Percentiles rank a stretch among this genome's conserved stretches.
These are phyloP conservation scores for Florisuga fusca DNA, from an alignment of 2,797 vertebrate species.

Conservation along the genomic window DNA sequence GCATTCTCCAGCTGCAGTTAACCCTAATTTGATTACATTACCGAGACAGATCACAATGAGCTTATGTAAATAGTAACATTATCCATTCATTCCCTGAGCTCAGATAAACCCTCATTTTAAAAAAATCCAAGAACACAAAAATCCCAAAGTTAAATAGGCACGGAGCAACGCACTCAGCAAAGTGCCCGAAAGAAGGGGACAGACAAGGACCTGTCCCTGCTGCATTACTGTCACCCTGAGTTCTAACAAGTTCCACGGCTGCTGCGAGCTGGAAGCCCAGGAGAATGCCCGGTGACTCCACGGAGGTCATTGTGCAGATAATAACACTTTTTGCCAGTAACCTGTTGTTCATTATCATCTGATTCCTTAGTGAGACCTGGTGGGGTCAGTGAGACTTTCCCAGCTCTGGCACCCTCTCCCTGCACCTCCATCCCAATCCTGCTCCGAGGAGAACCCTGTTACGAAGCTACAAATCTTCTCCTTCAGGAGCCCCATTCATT, in stretches of 20 bases:
- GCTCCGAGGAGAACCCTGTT: background rate
- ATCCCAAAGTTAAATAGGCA: background rate
- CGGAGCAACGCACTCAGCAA: background rate
- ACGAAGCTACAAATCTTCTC: background rate
- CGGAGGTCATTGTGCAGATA: background rate
- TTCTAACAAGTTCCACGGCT: background rate
- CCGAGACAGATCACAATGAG: constrained; percentile 70
- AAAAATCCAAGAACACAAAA: background rate
- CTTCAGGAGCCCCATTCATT: background rate
- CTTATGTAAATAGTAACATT: constrained; percentile 67
- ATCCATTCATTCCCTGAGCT: constrained; percentile 49
- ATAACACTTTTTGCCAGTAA: background rate
- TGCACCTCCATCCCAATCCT: background rate
- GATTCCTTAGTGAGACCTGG: background rate
- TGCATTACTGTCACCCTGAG: background rate
- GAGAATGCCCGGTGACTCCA: background rate
- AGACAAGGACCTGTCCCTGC: background rate
- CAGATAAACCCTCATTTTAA: constrained; percentile 67
- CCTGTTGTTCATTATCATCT: background rate
- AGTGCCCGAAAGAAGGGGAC: background rate
- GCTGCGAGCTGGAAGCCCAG: fast-evolving
- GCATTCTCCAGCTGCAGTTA: constrained; percentile 69
- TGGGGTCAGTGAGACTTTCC: background rate
- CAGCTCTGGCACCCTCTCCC: background rate
- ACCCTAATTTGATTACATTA: constrained; percentile 70